Base-by-base conservation (phyloP, 2,888 invertebrate genomes). In the Helleia helle region DNA sequence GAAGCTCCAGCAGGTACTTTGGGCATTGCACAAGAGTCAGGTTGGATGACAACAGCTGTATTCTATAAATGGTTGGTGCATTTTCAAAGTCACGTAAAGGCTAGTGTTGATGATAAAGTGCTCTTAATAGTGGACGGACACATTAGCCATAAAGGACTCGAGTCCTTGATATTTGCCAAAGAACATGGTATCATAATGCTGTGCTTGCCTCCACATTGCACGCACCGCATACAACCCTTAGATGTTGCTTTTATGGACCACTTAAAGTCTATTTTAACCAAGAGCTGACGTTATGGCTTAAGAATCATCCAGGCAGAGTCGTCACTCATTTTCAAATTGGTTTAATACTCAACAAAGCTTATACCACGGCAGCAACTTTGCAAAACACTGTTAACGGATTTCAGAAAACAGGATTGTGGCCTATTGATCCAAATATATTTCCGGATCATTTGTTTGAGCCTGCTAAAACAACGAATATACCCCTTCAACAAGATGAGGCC, bases 291-390 rank as follows among this genome's bases (percentile, higher is more conserved):
- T n/a, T n/a, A n/a, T n/a, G n/a, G n/a, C n/a, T n/a, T n/a, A n/a
- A n/a, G n/a, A n/a, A n/a, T n/a, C n/a, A n/a, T n/a, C n/a, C n/a
- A n/a, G n/a, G n/a, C n/a, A n/a, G 56, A 28, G 49, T 51, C 13
- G 56, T 63, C 7, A 61, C 58, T 9, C 52, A 51, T 22, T 54
- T 50, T 41, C 54, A 63, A 41, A 50, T 66, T 15, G 52, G 42
- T 12, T 43, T 36, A 25, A 39, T 62, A 13, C 55, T 63, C 42
- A 49, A 44, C 8, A 34, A 53, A 51, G 61, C 60, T 24, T 61
- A 56, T 54, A 24, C 41, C 3, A 50, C 49, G 40, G 49, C 52
- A 36, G 59, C 58, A n/a, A n/a, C n/a, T n/a, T n/a, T n/a, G n/a
- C n/a, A n/a, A n/a, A 55, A 44, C 45, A 50, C 42, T 27, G 36